Evolutionary conservation across 2,888 invertebrate genomes (phyloP), one percentile per base, ranked within the genome.

Genomic region (Mystacides longicornis): DNA sequence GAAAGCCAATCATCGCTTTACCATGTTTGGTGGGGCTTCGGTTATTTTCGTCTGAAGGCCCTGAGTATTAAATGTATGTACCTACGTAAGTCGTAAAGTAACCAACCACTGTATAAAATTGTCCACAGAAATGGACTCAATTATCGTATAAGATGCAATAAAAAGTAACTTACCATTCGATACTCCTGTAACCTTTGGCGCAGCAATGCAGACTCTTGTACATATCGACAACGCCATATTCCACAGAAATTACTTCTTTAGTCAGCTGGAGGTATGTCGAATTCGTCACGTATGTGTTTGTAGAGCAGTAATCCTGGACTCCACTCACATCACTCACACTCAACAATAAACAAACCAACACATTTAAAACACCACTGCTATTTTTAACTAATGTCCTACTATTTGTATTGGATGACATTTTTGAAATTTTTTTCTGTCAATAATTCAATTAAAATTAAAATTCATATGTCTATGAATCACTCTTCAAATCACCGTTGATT

Each of bases 161-260:
- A 31, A 31, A 31, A 31, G 14, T 9, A 31, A 79, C 85, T 82
- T 65, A 88, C 88, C 88, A 88, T 77, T 87, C 87, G 63, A 88
- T 87, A 69, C 87, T 87, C 59, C 86, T 74, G 67, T 87, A 88
- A 60, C 85, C 86, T 65, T 84, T 82, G 52, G 86, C 83, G 67
- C 88, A 88, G 71, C 88, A 88, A 67, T 87, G 86, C 47, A 88
- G 79, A 60, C 85, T 85, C 69, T 88, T 88, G 73, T 87, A 86
- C 59, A 81, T 79, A 56, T 81, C 81, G 56, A 81, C 78, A 63
- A 84, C 79, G 11, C 85, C 86, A 67, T 82, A 88, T 65, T 88
- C 87, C 62, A 72, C 72, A 11, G 78, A 75, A 56, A 82, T 81
- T 3, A 84, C 80, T 64, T 88, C 88, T 67, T 87, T 87, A 57